Conservation (phyloP, 2,888 invertebrate species). For the Leucophora obtusa region DNA sequence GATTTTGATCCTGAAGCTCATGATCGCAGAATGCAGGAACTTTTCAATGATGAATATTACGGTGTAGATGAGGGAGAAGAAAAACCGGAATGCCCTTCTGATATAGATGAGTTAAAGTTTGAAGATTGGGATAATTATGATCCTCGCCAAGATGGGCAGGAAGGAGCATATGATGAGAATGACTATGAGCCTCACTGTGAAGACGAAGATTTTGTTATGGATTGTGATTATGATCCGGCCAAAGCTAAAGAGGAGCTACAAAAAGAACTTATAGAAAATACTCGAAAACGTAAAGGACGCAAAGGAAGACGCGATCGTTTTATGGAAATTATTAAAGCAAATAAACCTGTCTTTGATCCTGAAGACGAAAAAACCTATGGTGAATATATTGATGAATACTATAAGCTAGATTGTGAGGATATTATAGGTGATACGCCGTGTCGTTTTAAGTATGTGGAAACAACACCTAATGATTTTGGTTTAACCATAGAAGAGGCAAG, state of each 20-base stretch:
- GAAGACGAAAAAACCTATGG: slow-evolving; percentile 86
- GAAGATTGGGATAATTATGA: slow-evolving; percentile 79
- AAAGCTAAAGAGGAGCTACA: slow-evolving; percentile 80
- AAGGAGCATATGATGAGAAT: slow-evolving; percentile 79
- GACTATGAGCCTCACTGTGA: slow-evolving; percentile 83
- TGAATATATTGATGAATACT: slow-evolving; percentile 96
- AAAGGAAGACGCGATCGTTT: slow-evolving; percentile 86
- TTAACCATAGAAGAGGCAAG: slow-evolving; percentile 92
- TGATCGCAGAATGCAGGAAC: slow-evolving; percentile 90
- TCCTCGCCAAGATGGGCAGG: slow-evolving; percentile 82
- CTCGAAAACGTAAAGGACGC: slow-evolving; percentile 81
- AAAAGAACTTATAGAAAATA: slow-evolving; percentile 81
- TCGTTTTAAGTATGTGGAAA: slow-evolving; percentile 94
- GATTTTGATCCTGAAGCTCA: slow-evolving; percentile 95
- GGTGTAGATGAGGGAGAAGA: slow-evolving; percentile 83
- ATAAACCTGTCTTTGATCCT: slow-evolving; percentile 93
- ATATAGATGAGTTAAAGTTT: slow-evolving; percentile 82
- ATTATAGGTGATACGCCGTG: slow-evolving; percentile 94
- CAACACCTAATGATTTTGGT: slow-evolving; percentile 94
- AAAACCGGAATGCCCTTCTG: slow-evolving; percentile 90
- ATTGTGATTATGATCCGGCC: slow-evolving; percentile 88
- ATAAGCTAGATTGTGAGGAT: slow-evolving; percentile 96
- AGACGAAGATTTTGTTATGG: slow-evolving; percentile 93
- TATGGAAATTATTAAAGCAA: slow-evolving; percentile 84
- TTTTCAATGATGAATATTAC: slow-evolving; percentile 94